Conservation (phyloP, 2,888 invertebrate genomes). For the Drosophila colorata region DNA sequence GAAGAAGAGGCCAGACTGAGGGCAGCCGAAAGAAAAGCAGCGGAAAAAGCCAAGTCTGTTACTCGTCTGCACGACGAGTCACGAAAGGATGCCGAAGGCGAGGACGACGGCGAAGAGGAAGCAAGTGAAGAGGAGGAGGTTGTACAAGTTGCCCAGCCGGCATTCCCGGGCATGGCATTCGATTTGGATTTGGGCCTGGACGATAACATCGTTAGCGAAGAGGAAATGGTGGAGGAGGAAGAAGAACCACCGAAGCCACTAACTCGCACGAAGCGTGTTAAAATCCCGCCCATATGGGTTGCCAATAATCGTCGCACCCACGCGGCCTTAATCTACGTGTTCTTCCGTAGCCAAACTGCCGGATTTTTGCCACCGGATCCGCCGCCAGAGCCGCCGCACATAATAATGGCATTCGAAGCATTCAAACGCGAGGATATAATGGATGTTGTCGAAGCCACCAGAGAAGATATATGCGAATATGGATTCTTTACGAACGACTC, state of each 20-base stretch:
- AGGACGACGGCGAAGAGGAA: conserved; percentile 62
- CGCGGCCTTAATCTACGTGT: conserved; percentile 87
- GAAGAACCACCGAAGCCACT: conserved; percentile 51
- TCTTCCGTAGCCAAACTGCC: conserved; percentile 85
- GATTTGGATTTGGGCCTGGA: conserved; percentile 60
- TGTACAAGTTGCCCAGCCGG: conserved; percentile 43
- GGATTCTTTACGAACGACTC: conserved; percentile 90
- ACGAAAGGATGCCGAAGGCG: conserved; percentile 39
- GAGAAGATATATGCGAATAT: conserved; percentile 87
- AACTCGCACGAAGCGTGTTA: conserved; percentile 71
- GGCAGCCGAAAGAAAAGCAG: conserved; percentile 31
- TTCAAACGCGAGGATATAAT: conserved; percentile 88
- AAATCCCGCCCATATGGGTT: conserved; percentile 87
- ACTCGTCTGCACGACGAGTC: conserved; percentile 23
- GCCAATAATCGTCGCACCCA: conserved; percentile 87
- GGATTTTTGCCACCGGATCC: conserved; percentile 87
- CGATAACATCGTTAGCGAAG: conserved; percentile 41
- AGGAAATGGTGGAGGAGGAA: conserved; percentile 53
- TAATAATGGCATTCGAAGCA: conserved; percentile 89
- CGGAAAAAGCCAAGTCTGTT: conserved; percentile 37
- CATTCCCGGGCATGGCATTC: conserved; percentile 44
- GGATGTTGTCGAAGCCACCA: conserved; percentile 86
- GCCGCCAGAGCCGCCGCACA: conserved; percentile 88
- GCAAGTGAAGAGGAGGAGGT: conserved; percentile 62
- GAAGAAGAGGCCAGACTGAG: conserved; percentile 51